These are phyloP conservation scores for Spinus olivaceus DNA, from an alignment of 2,797 vertebrate genomes.

Conservation along the genomic window DNA sequence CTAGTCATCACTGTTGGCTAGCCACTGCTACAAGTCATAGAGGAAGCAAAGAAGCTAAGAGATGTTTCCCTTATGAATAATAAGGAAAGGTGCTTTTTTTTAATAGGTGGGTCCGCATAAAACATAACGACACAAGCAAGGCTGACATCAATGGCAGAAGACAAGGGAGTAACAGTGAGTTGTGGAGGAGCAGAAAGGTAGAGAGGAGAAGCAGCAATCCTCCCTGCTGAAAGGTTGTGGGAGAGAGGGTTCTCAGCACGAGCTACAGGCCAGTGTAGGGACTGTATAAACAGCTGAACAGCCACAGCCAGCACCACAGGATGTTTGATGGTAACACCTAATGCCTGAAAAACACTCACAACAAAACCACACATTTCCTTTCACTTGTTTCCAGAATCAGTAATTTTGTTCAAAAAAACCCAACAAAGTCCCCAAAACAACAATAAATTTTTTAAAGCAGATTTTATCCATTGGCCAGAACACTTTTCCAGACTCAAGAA, in stretches of 20 bases:
- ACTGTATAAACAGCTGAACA: neutral
- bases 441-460: neutral
- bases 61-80: constrained; percentile 13
- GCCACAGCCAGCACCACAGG: neutral
- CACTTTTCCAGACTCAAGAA: accelerated
- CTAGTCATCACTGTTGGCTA: neutral
- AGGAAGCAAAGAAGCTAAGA: constrained; percentile 12
- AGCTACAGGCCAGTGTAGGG: accelerated
- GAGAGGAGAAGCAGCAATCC: neutral
- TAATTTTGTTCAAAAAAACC: neutral
- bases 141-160: neutral
- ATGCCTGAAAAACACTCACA: neutral
- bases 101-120: neutral
- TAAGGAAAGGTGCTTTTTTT: neutral
- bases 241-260: neutral
- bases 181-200: neutral
- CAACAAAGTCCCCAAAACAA: neutral
- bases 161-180: neutral
- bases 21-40: neutral
- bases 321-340: neutral
- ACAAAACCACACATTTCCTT: neutral
- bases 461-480: neutral
- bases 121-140: neutral
- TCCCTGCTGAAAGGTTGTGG: neutral
- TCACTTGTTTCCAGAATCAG: neutral